phyloP scores from a whole-genome alignment of 2,797 vertebrate species.

The Rhynchonycteris naso region DNA sequence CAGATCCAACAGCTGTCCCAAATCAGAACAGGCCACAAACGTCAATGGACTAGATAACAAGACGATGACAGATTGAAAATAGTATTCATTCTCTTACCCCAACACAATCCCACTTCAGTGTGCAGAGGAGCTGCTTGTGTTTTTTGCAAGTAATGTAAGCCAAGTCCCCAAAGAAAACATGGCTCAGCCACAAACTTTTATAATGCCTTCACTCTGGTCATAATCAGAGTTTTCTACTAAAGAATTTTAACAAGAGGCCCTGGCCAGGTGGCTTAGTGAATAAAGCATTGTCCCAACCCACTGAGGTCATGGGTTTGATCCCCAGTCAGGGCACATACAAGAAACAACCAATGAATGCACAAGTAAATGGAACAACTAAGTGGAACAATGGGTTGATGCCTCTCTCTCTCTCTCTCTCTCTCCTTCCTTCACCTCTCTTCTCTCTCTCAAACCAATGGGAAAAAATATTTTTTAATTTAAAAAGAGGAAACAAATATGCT shows the following conservation, averaged over 20 bases:
- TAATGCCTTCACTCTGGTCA: not conserved
- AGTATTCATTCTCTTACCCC: not conserved
- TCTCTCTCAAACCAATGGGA: too few species aligned
- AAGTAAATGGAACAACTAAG: too few species aligned
- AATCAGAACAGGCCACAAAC: not conserved
- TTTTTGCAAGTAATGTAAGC: not conserved
- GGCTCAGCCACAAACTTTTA: not conserved
- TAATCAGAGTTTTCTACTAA: not conserved
- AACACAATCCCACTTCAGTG: too few species aligned
- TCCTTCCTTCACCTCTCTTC: too few species aligned
- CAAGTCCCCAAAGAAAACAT: not conserved
- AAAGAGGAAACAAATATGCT: not conserved
- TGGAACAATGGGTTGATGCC: too few species aligned
- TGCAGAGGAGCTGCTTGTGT: not conserved
- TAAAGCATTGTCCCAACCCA: too few species aligned
- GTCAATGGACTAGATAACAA: not conserved
- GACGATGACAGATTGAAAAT: not conserved
- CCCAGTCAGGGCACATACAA: too few species aligned
- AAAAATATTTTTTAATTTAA: too few species aligned
- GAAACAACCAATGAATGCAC: too few species aligned
- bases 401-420: too few species aligned
- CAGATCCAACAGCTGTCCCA: not conserved
- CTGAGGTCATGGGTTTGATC: too few species aligned
- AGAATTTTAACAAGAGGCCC: not conserved
- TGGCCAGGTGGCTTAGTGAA: too few species aligned